Base-by-base conservation (phyloP, 2,888 invertebrate species). In the Chalcis sispes region DNA sequence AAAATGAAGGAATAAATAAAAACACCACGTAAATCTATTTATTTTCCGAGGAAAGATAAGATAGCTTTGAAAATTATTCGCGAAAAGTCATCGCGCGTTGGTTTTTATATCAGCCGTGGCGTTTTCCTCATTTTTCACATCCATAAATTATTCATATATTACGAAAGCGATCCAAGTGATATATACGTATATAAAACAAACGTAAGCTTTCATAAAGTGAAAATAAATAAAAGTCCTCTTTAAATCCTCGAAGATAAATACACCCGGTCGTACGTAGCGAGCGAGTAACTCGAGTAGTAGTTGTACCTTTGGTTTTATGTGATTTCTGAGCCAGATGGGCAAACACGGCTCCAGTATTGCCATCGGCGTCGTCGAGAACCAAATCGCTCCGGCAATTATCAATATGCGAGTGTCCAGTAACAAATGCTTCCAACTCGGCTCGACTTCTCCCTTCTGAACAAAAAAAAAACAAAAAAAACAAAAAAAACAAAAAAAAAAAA, bases 311-410 rank as follows among this genome's bases (percentile, higher is more conserved):
- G 93, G 93, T 80, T 92, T 90, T 79, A 94, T 90, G 71, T 91
- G 92, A 15, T 91, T 91, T 85, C 94, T 91, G 50, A 96, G 88
- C 95, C 96, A 96, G 82, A 95, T 92, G 0, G 96, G 96, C 18
- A 96, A 90, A 77, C 95, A 95, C 0, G 96, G 94, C 85, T 96
- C 96, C 79, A 96, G 87, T 79, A 95, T 93, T 0, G 96, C 94
- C 93, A 96, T 95, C 0, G 95, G 93, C 15, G 94, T 93, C 0
- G 96, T 95, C 15, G 95, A 94, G 36, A 94, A 89, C 90, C 94
- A 94, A 79, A 96, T 94, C 1, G 94, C 93, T 65, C 94, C 91
- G 7, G 92, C 90, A 73, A 92, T 91, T 59, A 92, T 90, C 40
- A 93, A 81, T 25, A 94, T 92, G 83, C 92, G 91, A 76, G 92